phyloP scores from a whole-genome alignment of 2,888 invertebrate genomes.

The Abscondita cerata region DNA sequence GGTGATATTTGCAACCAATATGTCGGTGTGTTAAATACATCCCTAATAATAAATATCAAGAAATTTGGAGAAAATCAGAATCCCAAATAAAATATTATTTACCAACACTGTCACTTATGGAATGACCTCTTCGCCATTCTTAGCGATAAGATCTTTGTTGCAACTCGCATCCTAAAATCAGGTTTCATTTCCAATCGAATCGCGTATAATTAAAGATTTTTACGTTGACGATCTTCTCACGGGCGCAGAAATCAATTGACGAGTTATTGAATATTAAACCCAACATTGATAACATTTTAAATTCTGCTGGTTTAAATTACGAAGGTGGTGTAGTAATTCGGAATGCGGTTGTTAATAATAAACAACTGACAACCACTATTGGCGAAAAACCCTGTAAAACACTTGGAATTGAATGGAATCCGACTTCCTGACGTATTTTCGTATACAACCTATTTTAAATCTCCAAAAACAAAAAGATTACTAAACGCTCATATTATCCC shows the following conservation, averaged over 20 bases:
- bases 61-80: background rate
- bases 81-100: background rate
- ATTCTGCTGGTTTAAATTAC: too few species aligned
- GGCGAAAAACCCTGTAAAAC: too few species aligned
- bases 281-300: too few species aligned
- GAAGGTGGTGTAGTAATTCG: background rate
- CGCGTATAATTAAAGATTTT: slow-evolving; percentile 11
- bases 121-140: slow-evolving; percentile 3
- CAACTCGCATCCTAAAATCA: background rate
- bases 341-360: background rate
- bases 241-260: background rate
- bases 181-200: too few species aligned
- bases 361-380: too few species aligned
- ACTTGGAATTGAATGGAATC: too few species aligned
- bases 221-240: slow-evolving; percentile 11
- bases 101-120: slow-evolving; percentile 20
- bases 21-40: slow-evolving; percentile 11
- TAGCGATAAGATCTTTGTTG: background rate
- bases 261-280: too few species aligned
- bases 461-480: background rate
- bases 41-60: background rate
- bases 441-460: background rate
- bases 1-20: slow-evolving; percentile 27
- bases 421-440: too few species aligned
- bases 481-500: slow-evolving; percentile 24